These are phyloP conservation scores for Sibirionetta formosa DNA, from an alignment of 2,797 vertebrate genomes.

Conservation along the genomic window DNA sequence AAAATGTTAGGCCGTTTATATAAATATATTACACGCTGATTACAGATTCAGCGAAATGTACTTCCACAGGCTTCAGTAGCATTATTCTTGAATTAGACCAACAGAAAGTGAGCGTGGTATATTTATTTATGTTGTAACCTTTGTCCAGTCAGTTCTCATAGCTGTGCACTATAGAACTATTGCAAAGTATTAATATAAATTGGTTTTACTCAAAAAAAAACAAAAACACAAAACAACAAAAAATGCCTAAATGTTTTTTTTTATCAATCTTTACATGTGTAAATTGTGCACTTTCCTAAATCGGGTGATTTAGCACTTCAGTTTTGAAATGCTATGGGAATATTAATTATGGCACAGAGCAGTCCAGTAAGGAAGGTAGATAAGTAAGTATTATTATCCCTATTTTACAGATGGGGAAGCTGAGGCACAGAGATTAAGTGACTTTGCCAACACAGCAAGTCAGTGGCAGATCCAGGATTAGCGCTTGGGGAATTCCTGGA, in stretches of 20 bases:
- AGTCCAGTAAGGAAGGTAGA: constrained; percentile 3
- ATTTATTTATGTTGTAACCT: background rate
- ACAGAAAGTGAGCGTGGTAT: background rate
- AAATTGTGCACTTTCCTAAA: background rate
- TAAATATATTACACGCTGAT: background rate
- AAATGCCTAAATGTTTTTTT: background rate
- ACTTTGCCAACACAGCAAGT: constrained; percentile 54
- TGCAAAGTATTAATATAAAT: background rate
- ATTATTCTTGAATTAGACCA: background rate
- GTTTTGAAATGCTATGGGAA: background rate
- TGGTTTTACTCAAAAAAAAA: background rate
- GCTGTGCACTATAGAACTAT: background rate
- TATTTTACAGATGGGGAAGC: constrained; percentile 72
- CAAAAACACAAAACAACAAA: background rate
- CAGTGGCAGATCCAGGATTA: constrained; percentile 67
- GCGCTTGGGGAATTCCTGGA: background rate
- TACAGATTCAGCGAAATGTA: background rate
- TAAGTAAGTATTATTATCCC: constrained; percentile 61
- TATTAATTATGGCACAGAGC: background rate
- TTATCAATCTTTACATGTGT: background rate
- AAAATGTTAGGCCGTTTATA: background rate
- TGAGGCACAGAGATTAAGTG: constrained; percentile 71
- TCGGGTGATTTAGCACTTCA: background rate
- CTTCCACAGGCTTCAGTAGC: background rate
- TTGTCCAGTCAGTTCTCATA: background rate